Evolutionary conservation across 2,113 vertebrate genomes (phyloP).

Genomic region (Sinocyclocheilus maitianheensis): DNA sequence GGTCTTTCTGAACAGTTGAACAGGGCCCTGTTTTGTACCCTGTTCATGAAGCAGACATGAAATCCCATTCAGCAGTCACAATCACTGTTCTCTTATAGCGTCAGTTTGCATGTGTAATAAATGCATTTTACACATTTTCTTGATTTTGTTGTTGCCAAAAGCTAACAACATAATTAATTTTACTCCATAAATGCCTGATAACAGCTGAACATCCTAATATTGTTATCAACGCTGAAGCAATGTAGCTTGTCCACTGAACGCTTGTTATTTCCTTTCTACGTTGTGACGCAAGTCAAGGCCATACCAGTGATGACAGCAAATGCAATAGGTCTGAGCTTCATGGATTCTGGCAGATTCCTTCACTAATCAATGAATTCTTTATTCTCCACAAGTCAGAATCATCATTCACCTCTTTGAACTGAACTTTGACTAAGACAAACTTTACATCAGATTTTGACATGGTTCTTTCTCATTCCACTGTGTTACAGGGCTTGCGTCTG

Average conservation of each 20-base stretch:
- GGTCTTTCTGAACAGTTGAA: too few relatives aligned
- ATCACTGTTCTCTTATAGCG: not conserved
- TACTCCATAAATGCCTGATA: not conserved
- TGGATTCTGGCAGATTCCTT: constrained; percentile 22
- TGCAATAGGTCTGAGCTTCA: not conserved
- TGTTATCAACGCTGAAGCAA: not conserved
- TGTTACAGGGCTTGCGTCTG: constrained; percentile 3
- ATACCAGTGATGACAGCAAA: not conserved
- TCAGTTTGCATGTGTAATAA: not conserved
- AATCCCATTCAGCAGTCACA: not conserved
- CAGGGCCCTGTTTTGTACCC: not conserved
- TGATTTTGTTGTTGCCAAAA: not conserved
- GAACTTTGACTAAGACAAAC: constrained; percentile 53
- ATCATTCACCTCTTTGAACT: constrained; percentile 33
- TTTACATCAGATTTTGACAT: constrained; percentile 50
- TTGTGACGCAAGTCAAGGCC: constrained; percentile 19
- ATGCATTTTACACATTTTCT: not conserved
- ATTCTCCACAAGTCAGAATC: not conserved
- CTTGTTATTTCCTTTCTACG: not conserved
- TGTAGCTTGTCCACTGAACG: not conserved
- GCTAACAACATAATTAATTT: not conserved
- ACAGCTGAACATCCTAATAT: not conserved
- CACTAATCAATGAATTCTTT: constrained; percentile 16
- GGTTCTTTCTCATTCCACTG: constrained; percentile 35
- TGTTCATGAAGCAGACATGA: not conserved